Conservation (phyloP, 2,113 vertebrate species). For the Petrocephalus zakoni region DNA sequence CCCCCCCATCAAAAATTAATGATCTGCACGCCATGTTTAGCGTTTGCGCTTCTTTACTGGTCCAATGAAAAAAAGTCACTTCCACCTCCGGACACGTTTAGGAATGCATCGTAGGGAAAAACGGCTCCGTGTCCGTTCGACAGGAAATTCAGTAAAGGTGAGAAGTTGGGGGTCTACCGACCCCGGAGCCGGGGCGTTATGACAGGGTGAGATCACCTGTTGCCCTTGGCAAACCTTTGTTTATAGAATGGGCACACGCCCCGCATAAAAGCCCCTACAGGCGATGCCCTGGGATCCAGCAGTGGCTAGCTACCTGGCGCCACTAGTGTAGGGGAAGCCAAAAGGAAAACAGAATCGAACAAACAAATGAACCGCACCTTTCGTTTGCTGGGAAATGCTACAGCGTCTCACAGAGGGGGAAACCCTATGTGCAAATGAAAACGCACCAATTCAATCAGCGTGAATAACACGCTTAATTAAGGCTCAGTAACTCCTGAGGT, state of each 20-base stretch:
- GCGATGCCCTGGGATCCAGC: not conserved
- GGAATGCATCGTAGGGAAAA: not conserved
- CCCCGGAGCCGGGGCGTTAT: conserved; percentile 43
- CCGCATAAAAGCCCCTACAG: not conserved
- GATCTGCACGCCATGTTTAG: not conserved
- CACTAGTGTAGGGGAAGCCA: not conserved
- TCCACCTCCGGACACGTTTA: not conserved
- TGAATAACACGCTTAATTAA: not conserved
- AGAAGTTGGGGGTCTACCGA: conserved; percentile 43
- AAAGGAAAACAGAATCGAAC: not conserved
- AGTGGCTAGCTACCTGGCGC: not conserved
- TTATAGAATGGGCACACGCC: conserved; percentile 33
- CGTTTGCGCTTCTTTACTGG: not conserved
- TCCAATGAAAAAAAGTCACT: not conserved
- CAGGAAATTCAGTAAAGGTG: conserved; percentile 40
- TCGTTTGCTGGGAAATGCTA: not conserved
- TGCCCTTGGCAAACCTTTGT: conserved; percentile 45
- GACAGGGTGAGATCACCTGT: conserved; percentile 52
- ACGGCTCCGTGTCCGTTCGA: conserved; percentile 35
- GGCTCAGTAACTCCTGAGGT: not conserved
- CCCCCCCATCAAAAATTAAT: not conserved
- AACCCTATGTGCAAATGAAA: not conserved
- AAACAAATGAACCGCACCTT: not conserved
- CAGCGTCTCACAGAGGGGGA: not conserved
- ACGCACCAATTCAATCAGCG: not conserved